phyloP scores from a whole-genome alignment of 2,888 invertebrate species.

The Lochmaea capreae region DNA sequence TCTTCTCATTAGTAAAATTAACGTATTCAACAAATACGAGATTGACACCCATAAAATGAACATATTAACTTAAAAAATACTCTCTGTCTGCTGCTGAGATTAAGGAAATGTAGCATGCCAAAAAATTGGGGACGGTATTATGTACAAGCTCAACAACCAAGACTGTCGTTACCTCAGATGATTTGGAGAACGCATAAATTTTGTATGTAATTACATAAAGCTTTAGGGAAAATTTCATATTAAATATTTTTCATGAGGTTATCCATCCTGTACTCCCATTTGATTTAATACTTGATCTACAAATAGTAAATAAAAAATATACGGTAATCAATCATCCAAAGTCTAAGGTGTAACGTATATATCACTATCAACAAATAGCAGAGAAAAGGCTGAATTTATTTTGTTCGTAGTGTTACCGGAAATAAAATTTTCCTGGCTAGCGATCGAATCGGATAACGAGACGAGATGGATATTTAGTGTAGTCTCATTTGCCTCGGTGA shows the following conservation, averaged over 20 bases:
- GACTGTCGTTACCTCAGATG: too few species aligned
- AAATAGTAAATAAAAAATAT: neutral
- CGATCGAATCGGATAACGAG: conserved; percentile 37
- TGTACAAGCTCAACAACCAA: too few species aligned
- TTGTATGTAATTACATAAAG: too few species aligned
- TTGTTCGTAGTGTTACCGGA: neutral
- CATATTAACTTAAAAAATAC: too few species aligned
- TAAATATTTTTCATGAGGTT: neutral
- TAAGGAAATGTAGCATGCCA: too few species aligned
- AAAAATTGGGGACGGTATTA: too few species aligned
- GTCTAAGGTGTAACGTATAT: conserved; percentile 1
- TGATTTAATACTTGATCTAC: neutral
- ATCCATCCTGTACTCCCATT: neutral
- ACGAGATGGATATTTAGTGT: conserved; percentile 38
- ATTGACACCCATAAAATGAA: too few species aligned
- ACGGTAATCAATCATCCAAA: conserved; percentile 1
- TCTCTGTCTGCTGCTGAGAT: too few species aligned
- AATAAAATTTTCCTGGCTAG: conserved; percentile 35
- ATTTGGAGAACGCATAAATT: too few species aligned
- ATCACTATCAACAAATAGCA: conserved; percentile 5
- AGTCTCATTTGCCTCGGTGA: conserved; percentile 37
- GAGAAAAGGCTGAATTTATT: neutral
- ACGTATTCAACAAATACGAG: too few species aligned
- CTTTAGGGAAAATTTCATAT: too few species aligned
- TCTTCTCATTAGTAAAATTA: too few species aligned